Evolutionary conservation across 2,113 vertebrate species (phyloP).

Genomic region (Cyanoliseus patagonus): DNA sequence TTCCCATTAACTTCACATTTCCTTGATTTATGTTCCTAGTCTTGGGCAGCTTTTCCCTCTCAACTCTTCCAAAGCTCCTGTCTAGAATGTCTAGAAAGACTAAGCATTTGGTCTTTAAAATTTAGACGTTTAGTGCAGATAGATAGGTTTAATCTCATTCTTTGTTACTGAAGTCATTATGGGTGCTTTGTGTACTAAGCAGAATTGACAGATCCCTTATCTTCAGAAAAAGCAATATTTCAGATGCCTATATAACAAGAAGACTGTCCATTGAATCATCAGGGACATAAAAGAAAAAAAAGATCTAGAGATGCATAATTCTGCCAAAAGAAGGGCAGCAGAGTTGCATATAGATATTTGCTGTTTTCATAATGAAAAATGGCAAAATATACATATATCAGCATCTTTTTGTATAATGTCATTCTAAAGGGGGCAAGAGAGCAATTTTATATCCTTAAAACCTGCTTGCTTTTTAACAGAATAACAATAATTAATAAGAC

Average conservation of each 20-base stretch:
- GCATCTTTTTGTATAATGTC: neutral
- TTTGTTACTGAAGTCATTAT: neutral
- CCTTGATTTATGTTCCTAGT: neutral
- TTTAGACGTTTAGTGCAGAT: neutral
- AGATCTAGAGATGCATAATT: neutral
- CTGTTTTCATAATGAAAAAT: neutral
- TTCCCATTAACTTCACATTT: neutral
- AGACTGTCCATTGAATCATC: neutral
- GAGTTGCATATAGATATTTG: neutral
- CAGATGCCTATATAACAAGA: neutral
- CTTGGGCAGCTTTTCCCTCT: neutral
- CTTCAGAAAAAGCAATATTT: neutral
- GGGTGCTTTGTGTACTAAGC: neutral
- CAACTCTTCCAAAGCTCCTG: neutral
- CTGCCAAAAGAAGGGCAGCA: neutral
- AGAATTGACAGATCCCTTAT: neutral
- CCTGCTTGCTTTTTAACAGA: neutral
- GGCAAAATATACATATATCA: neutral
- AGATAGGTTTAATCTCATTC: neutral
- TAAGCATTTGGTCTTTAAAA: neutral
- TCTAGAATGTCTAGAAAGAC: neutral
- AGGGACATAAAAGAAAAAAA: neutral
- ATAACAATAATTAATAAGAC: neutral
- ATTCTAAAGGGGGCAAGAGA: neutral
- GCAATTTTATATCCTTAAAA: neutral